phyloP scores from a whole-genome alignment of 1,140 invertebrate species.

The Forficula auricularia region DNA sequence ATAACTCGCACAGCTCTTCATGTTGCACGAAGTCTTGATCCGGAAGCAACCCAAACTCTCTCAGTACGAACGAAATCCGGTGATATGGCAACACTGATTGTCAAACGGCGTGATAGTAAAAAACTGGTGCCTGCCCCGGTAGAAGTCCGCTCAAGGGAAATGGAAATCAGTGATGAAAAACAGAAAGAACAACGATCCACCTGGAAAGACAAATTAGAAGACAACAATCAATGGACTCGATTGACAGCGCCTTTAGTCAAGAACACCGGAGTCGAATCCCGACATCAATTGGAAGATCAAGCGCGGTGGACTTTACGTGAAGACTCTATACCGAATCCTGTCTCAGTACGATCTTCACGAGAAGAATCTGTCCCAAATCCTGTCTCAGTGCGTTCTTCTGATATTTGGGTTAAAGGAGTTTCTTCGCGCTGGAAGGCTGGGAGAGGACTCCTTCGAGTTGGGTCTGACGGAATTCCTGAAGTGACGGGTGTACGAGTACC shows the following conservation, averaged over 20 bases:
- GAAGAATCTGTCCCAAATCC: slow-evolving; percentile 37
- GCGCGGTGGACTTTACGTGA: no score
- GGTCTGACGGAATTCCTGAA: slow-evolving; percentile 52
- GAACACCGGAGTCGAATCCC: no score
- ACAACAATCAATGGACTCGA: no score
- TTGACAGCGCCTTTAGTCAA: no score
- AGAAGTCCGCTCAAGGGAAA: no score
- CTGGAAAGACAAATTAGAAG: background rate
- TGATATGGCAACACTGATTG: slow-evolving; percentile 52
- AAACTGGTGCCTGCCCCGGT: background rate
- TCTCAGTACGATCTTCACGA: no score
- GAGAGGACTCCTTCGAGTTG: slow-evolving; percentile 36
- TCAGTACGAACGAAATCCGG: slow-evolving; percentile 55
- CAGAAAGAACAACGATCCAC: background rate
- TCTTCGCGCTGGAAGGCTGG: slow-evolving; percentile 29
- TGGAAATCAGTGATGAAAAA: background rate
- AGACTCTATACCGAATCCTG: no score
- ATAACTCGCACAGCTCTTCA: slow-evolving; percentile 50
- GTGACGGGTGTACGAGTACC: slow-evolving; percentile 64
- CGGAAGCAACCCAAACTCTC: slow-evolving; percentile 51
- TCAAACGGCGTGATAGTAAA: slow-evolving; percentile 43
- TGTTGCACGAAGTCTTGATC: slow-evolving; percentile 55
- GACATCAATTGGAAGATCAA: no score
- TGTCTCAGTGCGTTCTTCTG: slow-evolving; percentile 41
- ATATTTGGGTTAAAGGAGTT: slow-evolving; percentile 36